Evolutionary conservation across 2,888 invertebrate species (phyloP).

Genomic region (Ariolimax columbianus): DNA sequence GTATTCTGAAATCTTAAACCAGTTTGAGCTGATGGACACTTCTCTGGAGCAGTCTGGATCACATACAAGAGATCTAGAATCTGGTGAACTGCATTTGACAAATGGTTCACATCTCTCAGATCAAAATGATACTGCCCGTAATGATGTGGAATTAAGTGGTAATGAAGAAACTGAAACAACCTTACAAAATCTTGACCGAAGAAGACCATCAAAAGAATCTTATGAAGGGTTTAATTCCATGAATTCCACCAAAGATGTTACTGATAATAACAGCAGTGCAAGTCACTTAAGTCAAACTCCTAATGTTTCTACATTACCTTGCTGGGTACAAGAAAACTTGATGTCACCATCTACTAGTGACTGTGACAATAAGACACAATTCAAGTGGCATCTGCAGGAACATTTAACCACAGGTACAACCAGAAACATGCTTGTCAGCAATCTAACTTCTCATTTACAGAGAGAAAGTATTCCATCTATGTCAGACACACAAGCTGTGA

Average conservation of each 20-base stretch:
- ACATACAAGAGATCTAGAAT: not conserved
- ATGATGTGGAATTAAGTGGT: not conserved
- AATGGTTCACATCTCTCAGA: not conserved
- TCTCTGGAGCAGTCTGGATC: not conserved
- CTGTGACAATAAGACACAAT: not conserved
- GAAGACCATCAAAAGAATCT: not conserved
- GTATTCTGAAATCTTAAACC: not conserved
- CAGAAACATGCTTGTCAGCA: not conserved
- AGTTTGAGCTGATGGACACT: not conserved
- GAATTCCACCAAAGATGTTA: not conserved
- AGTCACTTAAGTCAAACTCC: not conserved
- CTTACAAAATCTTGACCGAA: not conserved
- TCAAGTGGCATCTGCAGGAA: not conserved
- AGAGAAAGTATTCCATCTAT: not conserved
- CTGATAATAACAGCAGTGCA: not conserved
- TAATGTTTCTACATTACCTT: not conserved
- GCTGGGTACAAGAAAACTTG: not conserved
- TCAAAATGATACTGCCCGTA: not conserved
- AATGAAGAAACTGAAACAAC: not conserved
- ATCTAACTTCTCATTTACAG: constrained; percentile 15
- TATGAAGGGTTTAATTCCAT: not conserved
- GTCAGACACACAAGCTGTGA: not conserved
- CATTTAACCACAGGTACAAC: not conserved
- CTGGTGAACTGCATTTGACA: not conserved
- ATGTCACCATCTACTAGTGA: not conserved